Base-by-base conservation (phyloP, 1,140 invertebrate species). In the Rhopalosiphum maidis region DNA sequence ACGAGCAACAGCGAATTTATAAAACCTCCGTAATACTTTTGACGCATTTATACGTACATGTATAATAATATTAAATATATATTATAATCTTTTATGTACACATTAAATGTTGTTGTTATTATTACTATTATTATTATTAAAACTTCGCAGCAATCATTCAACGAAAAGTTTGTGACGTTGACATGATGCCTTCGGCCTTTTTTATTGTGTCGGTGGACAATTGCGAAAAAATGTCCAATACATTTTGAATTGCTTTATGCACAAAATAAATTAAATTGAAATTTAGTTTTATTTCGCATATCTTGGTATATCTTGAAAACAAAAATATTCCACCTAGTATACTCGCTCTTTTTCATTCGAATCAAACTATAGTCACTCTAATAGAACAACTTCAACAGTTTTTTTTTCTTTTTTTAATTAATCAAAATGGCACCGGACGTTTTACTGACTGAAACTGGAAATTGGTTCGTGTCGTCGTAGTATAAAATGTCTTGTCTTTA, bases 101-200 rank as follows among this genome's bases (percentile, higher is more conserved):
- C 15, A 77, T 77, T 77, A n/a, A 77, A n/a, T 77, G 30, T 68
- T 77, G 35, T 83, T 77, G 15, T 68, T 77, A 82, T 83, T 83
- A 83, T 83, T 83, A 82, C 37, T 82, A 83, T 83, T 83, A 83
- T 83, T 83, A 82, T 82, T 82, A 83, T 83, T 83, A 23, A 83
- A 83, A 83, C n/a, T 83, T 41, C 18, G 35, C n/a, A 83, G 82
- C n/a, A 83, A 41, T 83, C 8, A 41, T 85, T 43, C 41, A 85
- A 85, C 83, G 11, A 41, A 41, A 85, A 22, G 41, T 83, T 9
- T 37, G 23, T 85, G 37, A 85, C 83, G 83, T 41, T 85, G 35
- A 85, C 83, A 85, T 85, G 9, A 85, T 85, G 37, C 83, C 9
- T 43, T 23, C 41, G 8, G 83, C 23, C 83, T 11, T 85, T 83